Evolutionary conservation across 2,113 vertebrate genomes (phyloP).

Genomic region (Rhizomys pruinosus): DNA sequence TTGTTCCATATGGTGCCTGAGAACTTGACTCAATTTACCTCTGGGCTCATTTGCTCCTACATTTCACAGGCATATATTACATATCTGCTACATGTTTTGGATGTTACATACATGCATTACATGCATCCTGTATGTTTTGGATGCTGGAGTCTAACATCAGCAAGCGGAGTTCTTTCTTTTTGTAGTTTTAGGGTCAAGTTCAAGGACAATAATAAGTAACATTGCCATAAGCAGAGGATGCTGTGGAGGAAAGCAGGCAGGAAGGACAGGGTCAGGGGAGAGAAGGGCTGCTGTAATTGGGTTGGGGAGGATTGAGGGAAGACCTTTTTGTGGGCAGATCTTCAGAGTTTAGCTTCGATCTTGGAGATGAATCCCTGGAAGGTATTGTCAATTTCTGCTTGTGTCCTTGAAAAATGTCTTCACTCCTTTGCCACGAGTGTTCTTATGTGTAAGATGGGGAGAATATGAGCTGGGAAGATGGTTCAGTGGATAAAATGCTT

Average conservation of each 20-base stretch:
- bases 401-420: not conserved
- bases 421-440: not conserved
- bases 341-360: too few relatives aligned
- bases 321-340: rapidly evolving
- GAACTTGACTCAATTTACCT: not conserved
- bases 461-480: not conserved
- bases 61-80: not conserved
- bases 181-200: not conserved
- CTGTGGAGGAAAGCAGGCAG: too few relatives aligned
- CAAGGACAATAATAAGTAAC: not conserved
- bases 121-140: too few relatives aligned
- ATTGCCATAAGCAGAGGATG: not conserved
- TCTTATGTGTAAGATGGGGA: not conserved
- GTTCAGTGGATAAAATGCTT: not conserved
- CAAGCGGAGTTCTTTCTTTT: not conserved
- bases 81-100: not conserved
- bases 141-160: not conserved
- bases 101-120: too few relatives aligned
- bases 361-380: not conserved
- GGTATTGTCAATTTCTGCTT: not conserved
- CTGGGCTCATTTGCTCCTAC: not conserved
- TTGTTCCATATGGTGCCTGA: not conserved
- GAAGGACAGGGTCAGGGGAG: too few relatives aligned
- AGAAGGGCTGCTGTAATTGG: not conserved
- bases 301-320: not conserved